Base-by-base conservation (phyloP, 2,888 invertebrate species). In the Pollenia angustigena region DNA sequence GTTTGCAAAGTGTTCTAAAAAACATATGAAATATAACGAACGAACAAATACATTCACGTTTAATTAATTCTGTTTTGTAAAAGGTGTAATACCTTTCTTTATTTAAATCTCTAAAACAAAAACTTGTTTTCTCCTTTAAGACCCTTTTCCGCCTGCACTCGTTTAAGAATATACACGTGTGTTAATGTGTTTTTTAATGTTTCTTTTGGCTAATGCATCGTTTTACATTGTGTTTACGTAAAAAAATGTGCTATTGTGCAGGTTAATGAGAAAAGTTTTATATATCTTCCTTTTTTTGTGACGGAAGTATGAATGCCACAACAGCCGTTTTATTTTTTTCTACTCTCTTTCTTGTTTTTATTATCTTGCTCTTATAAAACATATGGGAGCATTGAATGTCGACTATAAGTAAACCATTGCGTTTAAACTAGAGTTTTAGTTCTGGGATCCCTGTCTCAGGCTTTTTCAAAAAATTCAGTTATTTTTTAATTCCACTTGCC, bases 211-310 rank as follows among this genome's bases (percentile, higher is more conserved):
- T 78, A 85, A 85, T 85, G 85, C 81, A 81, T 80, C 64, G 75
- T 88, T 81, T 76, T 81, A 81, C 60, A 71, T 52, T 75, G 66
- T 52, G 76, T 76, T 74, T 64, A 75, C 84, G 79, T 85, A 52
- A 81, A 69, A 64, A 76, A 75, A 42, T 76, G 6, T 68, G 80
- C 60, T 56, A 71, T 58, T 78, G 88, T 86, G 71, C 80, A 89
- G 90, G 90, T 90, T 93, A 92, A 92, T 93, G 92, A 92, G 92
- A 93, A 92, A 92, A 93, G 90, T 92, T 92, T 91, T 89, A 88
- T 90, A 89, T 89, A 68, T 40, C 56, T 64, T 79, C 89, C 90
- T 89, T 90, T 32, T 32, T 50, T 68, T 89, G 2, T 56, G 90
- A 90, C 90, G 89, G 90, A 90, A 89, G 90, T 89, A 85, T 85